A percentile compares a stretch with the other conserved stretches of the same genome.
These are phyloP conservation scores for Panurus biarmicus DNA, from an alignment of 2,113 vertebrate genomes.

Conservation along the genomic window DNA sequence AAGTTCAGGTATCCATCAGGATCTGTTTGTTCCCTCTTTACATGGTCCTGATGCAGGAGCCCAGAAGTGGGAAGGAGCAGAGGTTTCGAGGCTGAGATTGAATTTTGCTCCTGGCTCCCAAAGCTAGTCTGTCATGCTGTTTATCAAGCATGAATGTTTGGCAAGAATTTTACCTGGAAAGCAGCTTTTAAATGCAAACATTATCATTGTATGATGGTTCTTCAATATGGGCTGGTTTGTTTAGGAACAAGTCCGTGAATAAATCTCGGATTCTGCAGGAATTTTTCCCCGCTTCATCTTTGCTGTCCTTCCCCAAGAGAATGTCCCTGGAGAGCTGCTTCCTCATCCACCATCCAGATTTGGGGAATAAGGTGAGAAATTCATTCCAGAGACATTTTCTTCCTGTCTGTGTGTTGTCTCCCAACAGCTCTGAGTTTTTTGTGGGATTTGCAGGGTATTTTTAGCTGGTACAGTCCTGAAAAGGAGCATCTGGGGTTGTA, in stretches of 20 bases:
- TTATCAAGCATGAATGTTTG: background rate
- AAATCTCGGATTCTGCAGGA: conserved; percentile 65
- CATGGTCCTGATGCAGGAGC: background rate
- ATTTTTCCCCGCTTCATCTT: conserved; percentile 64
- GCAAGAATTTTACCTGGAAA: background rate
- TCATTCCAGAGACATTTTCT: background rate
- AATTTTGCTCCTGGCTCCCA: background rate
- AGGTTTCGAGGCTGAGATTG: background rate
- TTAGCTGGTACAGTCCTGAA: background rate
- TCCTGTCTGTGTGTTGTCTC: background rate
- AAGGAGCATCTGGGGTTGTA: background rate
- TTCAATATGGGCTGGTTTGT: background rate
- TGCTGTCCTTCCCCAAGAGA: conserved; percentile 63
- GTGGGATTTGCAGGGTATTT: background rate
- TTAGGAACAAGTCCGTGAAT: conserved; percentile 70
- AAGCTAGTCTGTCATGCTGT: background rate
- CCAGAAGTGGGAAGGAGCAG: background rate
- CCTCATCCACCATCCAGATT: conserved; percentile 53
- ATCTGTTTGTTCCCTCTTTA: background rate
- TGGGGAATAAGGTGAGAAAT: conserved; percentile 69
- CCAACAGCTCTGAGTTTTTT: background rate
- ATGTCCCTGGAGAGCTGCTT: conserved; percentile 71
- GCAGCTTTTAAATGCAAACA: background rate
- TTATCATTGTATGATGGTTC: background rate
- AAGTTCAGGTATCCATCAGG: background rate